Percentiles rank a stretch among this genome's conserved stretches.
phyloP scores from a whole-genome alignment of 1,140 invertebrate genomes.

The Theocolax elegans region DNA sequence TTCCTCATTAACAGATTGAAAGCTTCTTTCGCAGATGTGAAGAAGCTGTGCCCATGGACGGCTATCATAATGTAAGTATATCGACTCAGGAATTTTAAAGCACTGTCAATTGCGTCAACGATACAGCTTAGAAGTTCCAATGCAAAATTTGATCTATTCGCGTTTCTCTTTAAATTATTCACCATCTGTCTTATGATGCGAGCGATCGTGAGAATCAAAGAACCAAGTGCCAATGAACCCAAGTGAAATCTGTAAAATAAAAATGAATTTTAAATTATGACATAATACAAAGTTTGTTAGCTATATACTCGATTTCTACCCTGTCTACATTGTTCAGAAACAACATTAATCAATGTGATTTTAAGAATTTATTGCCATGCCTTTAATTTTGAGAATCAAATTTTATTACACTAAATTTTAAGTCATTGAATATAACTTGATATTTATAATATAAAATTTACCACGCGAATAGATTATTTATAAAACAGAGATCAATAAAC shows the following conservation, averaged over 20 bases:
- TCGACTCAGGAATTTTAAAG: slow-evolving; percentile 84
- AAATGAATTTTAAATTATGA: neutral
- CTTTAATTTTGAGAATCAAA: too few relatives aligned
- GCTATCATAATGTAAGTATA: slow-evolving; percentile 98
- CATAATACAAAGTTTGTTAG: too few relatives aligned
- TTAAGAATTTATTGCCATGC: too few relatives aligned
- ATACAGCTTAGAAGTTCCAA: slow-evolving; percentile 86
- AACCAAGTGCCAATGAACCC: slow-evolving; percentile 95
- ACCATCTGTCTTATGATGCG: slow-evolving; percentile 85
- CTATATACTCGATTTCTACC: too few relatives aligned
- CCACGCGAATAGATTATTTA: too few relatives aligned
- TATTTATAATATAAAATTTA: too few relatives aligned
- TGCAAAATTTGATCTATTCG: slow-evolving; percentile 75
- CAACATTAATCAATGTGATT: too few relatives aligned
- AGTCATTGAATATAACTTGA: neutral
- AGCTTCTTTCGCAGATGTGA: slow-evolving; percentile 86
- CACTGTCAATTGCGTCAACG: slow-evolving; percentile 91
- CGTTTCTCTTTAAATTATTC: slow-evolving; percentile 84
- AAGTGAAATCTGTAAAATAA: slow-evolving; percentile 76
- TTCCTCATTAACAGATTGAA: slow-evolving; percentile 92
- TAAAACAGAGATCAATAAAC: too few relatives aligned
- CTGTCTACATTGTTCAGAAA: too few relatives aligned
- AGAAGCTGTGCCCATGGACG: slow-evolving; percentile 93
- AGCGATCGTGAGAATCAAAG: slow-evolving; percentile 90
- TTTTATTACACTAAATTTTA: neutral